Conservation (phyloP, 2,113 vertebrate genomes). For the Oncorhynchus masou region DNA sequence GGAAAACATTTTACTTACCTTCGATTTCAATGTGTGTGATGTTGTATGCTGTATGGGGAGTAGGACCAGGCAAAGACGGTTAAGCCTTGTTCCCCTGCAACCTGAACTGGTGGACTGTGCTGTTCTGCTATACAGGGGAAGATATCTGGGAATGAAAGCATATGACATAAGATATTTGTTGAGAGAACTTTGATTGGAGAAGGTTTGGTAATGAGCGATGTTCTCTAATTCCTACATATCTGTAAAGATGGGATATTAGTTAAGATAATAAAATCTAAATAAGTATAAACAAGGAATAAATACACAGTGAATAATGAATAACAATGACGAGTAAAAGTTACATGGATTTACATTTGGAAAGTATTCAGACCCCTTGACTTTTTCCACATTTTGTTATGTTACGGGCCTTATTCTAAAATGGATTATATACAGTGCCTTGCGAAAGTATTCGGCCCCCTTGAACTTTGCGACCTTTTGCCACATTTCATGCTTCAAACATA, state of each 20-base stretch:
- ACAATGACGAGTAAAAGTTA: no score
- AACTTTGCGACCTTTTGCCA: no score
- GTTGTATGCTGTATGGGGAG: constrained; percentile 43
- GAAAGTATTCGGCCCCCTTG: no score
- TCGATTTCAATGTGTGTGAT: constrained; percentile 46
- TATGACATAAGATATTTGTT: constrained; percentile 81
- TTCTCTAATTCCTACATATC: constrained; percentile 76
- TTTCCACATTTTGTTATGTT: no score
- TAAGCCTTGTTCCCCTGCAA: constrained; percentile 54
- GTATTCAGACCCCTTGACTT: no score
- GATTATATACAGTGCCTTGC: no score
- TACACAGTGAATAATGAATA: constrained; percentile 7
- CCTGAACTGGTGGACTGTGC: constrained; percentile 62
- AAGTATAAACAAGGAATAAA: constrained; percentile 46
- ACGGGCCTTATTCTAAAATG: no score
- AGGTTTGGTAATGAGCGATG: constrained; percentile 66
- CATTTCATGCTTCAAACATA: no score
- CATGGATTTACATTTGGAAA: no score
- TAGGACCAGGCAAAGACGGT: constrained; percentile 28
- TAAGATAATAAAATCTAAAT: constrained; percentile 29
- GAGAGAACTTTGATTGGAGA: constrained; percentile 80
- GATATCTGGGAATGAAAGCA: constrained; percentile 73
- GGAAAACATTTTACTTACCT: constrained; percentile 68
- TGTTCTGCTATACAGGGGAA: constrained; percentile 57
- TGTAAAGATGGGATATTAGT: constrained; percentile 67